Evolutionary conservation across 2,113 vertebrate genomes (phyloP), one percentile per base, ranked within the genome.

Genomic region (Opisthocomus hoazin): DNA sequence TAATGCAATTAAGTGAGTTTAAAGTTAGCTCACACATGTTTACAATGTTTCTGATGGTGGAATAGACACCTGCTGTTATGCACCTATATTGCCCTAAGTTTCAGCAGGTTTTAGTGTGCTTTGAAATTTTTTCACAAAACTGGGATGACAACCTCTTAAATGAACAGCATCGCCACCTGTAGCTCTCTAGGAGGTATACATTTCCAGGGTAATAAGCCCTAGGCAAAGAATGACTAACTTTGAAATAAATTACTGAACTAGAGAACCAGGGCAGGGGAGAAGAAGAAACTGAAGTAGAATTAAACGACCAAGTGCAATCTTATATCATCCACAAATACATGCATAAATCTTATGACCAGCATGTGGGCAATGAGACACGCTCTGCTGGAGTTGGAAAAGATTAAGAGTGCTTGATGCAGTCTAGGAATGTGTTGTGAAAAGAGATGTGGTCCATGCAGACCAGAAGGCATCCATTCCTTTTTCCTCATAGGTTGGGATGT

Each of bases 1-100:
- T 95, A 94, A 94, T 68, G 37, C 54, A 94, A 29, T 77, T 90
- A 78, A 91, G 46, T 29, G 30, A 83, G 58, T 79, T 91, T 79
- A 70, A 91, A 91, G 64, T 81, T 75, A 70, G 69, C 14, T 91
- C 84, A 68, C 54, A 68, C 37, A 58, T 46, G 37, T 78, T 92
- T 89, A 63, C 39, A 66, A 90, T 3, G 3, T 19, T 73, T 94
- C 61, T 89, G 69, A 58, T 15, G 48, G 39, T 45, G 12, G 53
- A 94, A 88, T 18, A 74, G 20, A 37, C 60, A 87, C 15, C n/a
- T 58, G 46, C 56, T 93, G 36, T 58, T 90, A 90, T 2, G 29
- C 15, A 89, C 10, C 48, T 71, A 51, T 20, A 54, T 2, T 37
- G 14, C 30, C 37, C 17, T 29, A 9, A 57, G 15, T 70, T 74